Evolutionary conservation across 2,113 vertebrate species (phyloP).

Genomic region (Callopanchax toddi): DNA sequence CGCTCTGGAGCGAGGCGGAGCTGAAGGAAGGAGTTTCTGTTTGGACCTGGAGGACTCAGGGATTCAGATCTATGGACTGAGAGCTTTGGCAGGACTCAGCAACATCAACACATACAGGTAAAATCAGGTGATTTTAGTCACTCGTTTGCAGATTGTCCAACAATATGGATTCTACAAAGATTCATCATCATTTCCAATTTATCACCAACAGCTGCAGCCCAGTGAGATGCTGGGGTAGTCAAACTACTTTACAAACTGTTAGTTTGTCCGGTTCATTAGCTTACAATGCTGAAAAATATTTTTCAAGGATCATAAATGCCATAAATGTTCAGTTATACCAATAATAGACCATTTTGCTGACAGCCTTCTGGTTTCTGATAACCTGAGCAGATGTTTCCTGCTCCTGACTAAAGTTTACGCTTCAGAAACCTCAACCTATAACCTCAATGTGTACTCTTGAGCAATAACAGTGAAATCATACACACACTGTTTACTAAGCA

Average conservation of each 20-base stretch:
- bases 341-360: not conserved
- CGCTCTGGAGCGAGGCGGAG: slow-evolving; percentile 72
- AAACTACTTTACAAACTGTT: no score
- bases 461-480: not conserved
- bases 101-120: slow-evolving; percentile 87
- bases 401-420: not conserved
- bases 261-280: no score
- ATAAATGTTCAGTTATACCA: not conserved
- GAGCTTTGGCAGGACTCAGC: slow-evolving; percentile 78
- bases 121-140: not conserved
- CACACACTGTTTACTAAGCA: no score
- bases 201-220: no score
- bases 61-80: slow-evolving; percentile 83
- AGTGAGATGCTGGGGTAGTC: no score
- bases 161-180: not conserved
- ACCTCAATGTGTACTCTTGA: not conserved
- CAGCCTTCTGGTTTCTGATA: not conserved
- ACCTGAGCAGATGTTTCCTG: not conserved
- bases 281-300: not conserved
- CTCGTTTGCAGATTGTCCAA: not conserved
- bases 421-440: not conserved
- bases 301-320: not conserved
- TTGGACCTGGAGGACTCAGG: slow-evolving; percentile 85
- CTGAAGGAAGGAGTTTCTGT: slow-evolving; percentile 74
- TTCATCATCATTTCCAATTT: no score